These are phyloP conservation scores for Drosophila nasuta DNA, from an alignment of 1,140 invertebrate species.

Conservation along the genomic window DNA sequence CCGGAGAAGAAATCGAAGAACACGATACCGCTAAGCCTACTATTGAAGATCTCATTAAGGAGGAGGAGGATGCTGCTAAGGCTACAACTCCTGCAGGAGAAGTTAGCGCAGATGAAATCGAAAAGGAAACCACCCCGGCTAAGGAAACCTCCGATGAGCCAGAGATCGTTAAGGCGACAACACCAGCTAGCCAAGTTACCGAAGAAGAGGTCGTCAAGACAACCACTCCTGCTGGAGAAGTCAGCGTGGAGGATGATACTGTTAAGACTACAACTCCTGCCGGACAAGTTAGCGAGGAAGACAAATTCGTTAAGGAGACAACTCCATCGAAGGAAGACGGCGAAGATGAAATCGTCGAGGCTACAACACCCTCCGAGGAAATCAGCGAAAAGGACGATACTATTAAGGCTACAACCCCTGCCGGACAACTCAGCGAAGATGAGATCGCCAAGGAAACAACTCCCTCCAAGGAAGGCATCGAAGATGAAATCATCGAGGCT, in stretches of 20 bases:
- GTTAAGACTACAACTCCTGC: constrained; percentile 6
- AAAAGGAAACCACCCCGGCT: constrained; percentile 3
- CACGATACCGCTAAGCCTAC: constrained; percentile 18
- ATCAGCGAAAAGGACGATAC: neutral
- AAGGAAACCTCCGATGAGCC: neutral
- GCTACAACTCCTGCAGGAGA: constrained; percentile 14
- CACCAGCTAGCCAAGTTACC: neutral
- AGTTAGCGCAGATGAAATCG: neutral
- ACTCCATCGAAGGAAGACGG: neutral
- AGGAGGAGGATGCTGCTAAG: neutral
- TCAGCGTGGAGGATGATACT: neutral
- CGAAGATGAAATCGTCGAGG: constrained; percentile 5
- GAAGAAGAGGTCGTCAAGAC: constrained; percentile 7
- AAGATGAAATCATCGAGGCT: constrained; percentile 1
- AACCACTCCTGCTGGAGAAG: constrained; percentile 6
- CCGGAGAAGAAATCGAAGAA: constrained; percentile 3
- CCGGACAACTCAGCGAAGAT: neutral
- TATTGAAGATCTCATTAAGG: neutral
- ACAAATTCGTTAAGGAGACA: neutral
- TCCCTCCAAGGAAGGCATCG: constrained; percentile 1
- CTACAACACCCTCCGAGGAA: constrained; percentile 5
- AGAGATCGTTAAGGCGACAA: constrained; percentile 1
- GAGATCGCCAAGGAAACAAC: constrained; percentile 19
- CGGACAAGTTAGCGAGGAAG: constrained; percentile 6
- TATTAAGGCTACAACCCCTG: constrained; percentile 20